These are phyloP conservation scores for Plecotus auritus DNA, from an alignment of 2,113 vertebrate species.

Conservation along the genomic window DNA sequence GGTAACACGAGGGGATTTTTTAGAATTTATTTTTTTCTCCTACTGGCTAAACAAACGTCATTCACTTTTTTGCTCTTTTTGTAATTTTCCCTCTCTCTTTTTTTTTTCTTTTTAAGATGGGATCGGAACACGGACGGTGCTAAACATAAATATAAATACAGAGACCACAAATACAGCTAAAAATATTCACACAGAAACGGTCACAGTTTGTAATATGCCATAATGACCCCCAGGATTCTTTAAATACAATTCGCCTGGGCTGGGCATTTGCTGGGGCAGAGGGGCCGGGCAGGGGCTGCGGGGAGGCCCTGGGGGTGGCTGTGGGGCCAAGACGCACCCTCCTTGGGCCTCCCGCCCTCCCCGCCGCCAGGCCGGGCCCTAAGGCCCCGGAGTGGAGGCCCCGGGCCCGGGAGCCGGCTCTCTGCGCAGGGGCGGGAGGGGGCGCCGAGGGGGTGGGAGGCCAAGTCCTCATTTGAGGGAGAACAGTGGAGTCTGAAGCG, in stretches of 20 bases:
- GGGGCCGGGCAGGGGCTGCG: slow-evolving; percentile 59
- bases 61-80: slow-evolving; percentile 78
- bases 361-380: slow-evolving; percentile 34
- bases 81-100: slow-evolving; percentile 46
- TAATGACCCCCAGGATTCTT: slow-evolving; percentile 80
- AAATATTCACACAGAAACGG: slow-evolving; percentile 87
- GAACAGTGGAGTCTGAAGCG: slow-evolving; percentile 20
- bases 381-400: slow-evolving; percentile 59
- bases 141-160: slow-evolving; percentile 92
- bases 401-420: slow-evolving; percentile 22
- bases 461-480: slow-evolving; percentile 42
- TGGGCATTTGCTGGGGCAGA: slow-evolving; percentile 76
- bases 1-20: slow-evolving; percentile 76
- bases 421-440: not conserved
- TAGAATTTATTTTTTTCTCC: slow-evolving; percentile 48
- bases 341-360: slow-evolving; percentile 52
- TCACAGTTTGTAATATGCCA: slow-evolving; percentile 85
- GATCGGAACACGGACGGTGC: slow-evolving; percentile 83
- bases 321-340: slow-evolving; percentile 36
- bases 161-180: slow-evolving; percentile 86
- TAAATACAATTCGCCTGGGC: slow-evolving; percentile 81
- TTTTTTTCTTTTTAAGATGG: slow-evolving; percentile 49
- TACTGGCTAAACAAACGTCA: slow-evolving; percentile 84
- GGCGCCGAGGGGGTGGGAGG: not conserved
- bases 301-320: slow-evolving; percentile 53